Base-by-base conservation (phyloP, 2,888 invertebrate genomes). In the Tipula lateralis region DNA sequence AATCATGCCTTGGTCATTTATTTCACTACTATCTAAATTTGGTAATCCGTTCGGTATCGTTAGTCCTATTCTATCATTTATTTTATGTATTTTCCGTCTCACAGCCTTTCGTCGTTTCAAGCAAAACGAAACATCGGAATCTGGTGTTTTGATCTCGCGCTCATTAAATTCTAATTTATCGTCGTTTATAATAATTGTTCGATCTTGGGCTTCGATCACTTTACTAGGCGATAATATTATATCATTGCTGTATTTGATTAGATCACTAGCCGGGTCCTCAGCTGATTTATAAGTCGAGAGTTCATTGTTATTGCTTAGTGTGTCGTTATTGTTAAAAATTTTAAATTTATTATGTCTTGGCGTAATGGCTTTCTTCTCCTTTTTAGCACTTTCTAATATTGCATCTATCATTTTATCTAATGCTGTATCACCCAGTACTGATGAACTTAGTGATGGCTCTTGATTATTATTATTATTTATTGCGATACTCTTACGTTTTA, bases 321-420 rank as follows among this genome's bases (percentile, higher is more conserved):
- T 66, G 24, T 66, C 66, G 66, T 66, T 66, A 83, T 36, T 24
- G 5, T 83, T 83, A 83, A 29, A 39, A 24, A 29, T 36, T 0
- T 89, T 87, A 84, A 90, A 85, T 85, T 88, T 89, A 85, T 89
- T 88, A n/a, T 88, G 88, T 29, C 87, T 87, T 12, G 88, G 87
- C 0, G 88, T 86, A 84, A 86, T 84, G 86, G 86, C 85, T 84
- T 86, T 5, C 84, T 88, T 87, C 80, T 89, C 89, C 85, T 90
- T 90, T n/a, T 88, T 88, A 2, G 89, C 89, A 86, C 90, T 90
- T 86, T 90, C 89, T 19, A 90, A 86, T 84, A 90, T 90, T 34
- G 90, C 90, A 85, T 90, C 90, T 85, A 90, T 90, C 90, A 90
- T 90, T 83, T 88, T 88, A 84, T 90, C 90, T 85, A 90, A 86